Base-by-base conservation (phyloP, 2,888 invertebrate species). In the Conistra vaccinii region DNA sequence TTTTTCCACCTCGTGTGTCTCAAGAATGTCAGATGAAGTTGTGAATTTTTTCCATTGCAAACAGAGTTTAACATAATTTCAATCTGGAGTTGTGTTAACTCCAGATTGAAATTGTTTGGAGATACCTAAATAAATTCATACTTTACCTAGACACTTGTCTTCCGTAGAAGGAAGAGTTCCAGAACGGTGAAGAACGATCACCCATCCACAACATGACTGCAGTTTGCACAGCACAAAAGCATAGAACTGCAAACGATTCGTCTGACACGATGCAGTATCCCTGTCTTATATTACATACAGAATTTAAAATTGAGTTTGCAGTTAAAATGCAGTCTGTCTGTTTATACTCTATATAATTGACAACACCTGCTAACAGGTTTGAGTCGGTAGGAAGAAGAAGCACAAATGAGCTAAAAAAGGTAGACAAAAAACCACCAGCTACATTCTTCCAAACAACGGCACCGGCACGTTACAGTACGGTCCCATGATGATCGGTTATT, bases 401-500 rank as follows among this genome's bases (percentile, higher is more conserved):
- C 61, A 35, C 51, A 61, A 84, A 69, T 42, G 9, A 69, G 23
- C 23, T 67, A 9, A 71, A 76, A 75, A 65, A 81, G 35, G 17
- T 61, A 66, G n/a, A 75, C 26, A 73, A 80, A 76, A 84, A 78
- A 77, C 73, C 48, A 66, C 71, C 61, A 75, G 32, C 61, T 62
- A 79, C 72, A 63, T 78, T 75, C 80, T 79, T 79, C 70, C 76
- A 76, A 80, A 87, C 87, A 88, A 90, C 87, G 87, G 87, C 85
- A 88, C 80, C 85, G 78, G 81, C 86, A 88, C 80, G 84, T 85
- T 85, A 88, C 90, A 87, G 90, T 91, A 91, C 89, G 84, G 88
- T 90, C 90, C 89, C 89, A 88, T 88, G 90, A 91, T 91, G 91
- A 92, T 91, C 92, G 89, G 91, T 91, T 90, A 91, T 90, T 93